Conservation (phyloP, 2,797 vertebrate genomes). For the Anomalospiza imberbis region DNA sequence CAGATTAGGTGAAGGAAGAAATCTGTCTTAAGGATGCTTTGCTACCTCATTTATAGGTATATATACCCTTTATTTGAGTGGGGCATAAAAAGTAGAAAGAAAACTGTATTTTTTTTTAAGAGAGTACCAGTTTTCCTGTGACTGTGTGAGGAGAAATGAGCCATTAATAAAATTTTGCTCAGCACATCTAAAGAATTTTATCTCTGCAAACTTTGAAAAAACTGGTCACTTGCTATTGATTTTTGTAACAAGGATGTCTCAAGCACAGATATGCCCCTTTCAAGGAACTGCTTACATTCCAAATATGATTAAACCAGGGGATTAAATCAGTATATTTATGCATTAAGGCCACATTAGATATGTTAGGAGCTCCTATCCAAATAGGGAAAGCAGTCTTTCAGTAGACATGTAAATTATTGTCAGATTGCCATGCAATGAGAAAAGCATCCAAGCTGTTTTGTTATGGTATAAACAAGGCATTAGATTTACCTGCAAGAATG, state of each 20-base stretch:
- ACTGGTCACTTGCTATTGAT: background rate
- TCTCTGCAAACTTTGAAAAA: background rate
- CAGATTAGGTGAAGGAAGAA: background rate
- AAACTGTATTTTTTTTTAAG: background rate
- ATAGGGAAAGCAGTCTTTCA: background rate
- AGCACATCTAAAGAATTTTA: background rate
- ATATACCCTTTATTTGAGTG: background rate
- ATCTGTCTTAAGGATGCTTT: background rate
- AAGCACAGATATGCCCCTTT: background rate
- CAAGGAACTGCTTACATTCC: background rate
- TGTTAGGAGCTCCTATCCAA: background rate
- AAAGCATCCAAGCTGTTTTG: background rate
- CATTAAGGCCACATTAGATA: background rate
- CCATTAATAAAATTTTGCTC: background rate
- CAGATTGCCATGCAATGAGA: background rate
- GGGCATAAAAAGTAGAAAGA: background rate
- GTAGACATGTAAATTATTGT: background rate
- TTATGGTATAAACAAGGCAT: background rate
- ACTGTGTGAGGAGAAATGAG: background rate
- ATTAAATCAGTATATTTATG: background rate
- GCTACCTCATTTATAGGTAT: background rate
- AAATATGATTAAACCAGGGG: background rate
- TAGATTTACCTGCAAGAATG: background rate
- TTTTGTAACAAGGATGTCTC: background rate
- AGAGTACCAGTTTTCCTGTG: background rate